Conservation (phyloP, 2,888 invertebrate genomes). For the Cryptocheilus praepositus region DNA sequence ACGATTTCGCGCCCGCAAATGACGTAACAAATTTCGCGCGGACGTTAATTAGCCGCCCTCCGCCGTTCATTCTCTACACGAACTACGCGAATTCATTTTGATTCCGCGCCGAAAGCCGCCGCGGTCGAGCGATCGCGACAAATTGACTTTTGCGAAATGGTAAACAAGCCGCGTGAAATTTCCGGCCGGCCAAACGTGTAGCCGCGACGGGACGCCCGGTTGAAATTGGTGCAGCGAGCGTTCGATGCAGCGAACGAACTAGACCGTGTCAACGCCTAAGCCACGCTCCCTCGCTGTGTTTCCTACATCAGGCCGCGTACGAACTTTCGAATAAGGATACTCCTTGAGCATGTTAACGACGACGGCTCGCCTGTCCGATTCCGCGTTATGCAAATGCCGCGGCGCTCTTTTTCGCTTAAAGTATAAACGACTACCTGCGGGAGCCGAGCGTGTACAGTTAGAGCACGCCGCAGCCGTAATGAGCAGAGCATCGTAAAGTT, state of each 20-base stretch:
- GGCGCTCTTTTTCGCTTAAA: not conserved
- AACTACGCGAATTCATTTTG: too few species aligned
- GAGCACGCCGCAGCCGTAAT: not conserved
- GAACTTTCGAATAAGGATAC: slow-evolving; percentile 49
- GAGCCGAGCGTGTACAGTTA: slow-evolving; percentile 15
- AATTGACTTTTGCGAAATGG: slow-evolving; percentile 1
- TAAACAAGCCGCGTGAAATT: not conserved
- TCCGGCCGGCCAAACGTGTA: too few species aligned
- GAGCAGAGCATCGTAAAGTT: not conserved
- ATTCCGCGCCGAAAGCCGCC: too few species aligned
- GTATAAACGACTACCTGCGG: slow-evolving; percentile 12
- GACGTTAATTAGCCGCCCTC: not conserved
- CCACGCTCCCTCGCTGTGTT: slow-evolving; percentile 26
- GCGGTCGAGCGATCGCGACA: too few species aligned
- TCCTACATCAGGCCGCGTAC: not conserved
- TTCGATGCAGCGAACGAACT: slow-evolving; percentile 51
- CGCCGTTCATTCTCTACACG: too few species aligned
- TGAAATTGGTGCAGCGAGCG: slow-evolving; percentile 48
- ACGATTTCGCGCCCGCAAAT: too few species aligned
- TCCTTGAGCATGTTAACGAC: not conserved
- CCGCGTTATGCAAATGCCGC: slow-evolving; percentile 2
- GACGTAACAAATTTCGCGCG: not conserved
- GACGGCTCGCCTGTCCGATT: not conserved
- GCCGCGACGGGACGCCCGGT: slow-evolving; percentile 24
- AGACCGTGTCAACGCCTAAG: slow-evolving; percentile 54